Base-by-base conservation (phyloP, 2,888 invertebrate species). In the Zygogramma bicolorata region DNA sequence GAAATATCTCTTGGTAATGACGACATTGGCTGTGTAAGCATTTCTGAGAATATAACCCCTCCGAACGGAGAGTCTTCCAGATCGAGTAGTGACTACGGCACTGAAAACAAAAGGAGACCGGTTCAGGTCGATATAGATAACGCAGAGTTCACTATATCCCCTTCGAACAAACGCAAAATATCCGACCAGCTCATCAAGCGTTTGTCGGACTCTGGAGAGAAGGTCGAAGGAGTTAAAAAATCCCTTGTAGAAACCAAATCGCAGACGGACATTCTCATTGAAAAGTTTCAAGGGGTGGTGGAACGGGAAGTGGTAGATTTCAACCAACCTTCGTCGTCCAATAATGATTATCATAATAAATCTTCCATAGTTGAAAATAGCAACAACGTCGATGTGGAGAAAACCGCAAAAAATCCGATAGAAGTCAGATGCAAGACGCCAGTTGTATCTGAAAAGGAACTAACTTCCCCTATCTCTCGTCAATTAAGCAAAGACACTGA, bases 181-280 rank as follows among this genome's bases (percentile, higher is more conserved):
- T 78, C 84, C 10, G 86, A 86, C 68, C 81, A 81, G 66, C 77
- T 87, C 5, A 87, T 86, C 65, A 84, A 85, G 67, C 83, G 84
- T 67, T 75, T 87, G 22, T 80, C 80, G 7, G 83, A 83, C 71
- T 72, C 49, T 13, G 40, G 65, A 49, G 72, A 77, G 27, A 75
- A 75, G 22, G 65, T 70, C 27, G 71, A 79, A 57, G 73, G 65
- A n/a, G 67, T 58, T 8, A 68, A 73, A 42, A 79, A 77, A 42
- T 20, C 63, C 1, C 18, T 59, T 53, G 20, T 38, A 8, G 65
- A 59, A 53, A 53, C 31, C 34, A 65, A 61, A 49, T 71, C 70
- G 3, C 68, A 68, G 31, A 71, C 71, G 34, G 77, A 76, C 34
- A 65, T 67, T 3, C 63, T 73, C n/a, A 73, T 70, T 34, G 70